Conservation (phyloP, 2,888 invertebrate species). For the Lamellibrachia satsuma region DNA sequence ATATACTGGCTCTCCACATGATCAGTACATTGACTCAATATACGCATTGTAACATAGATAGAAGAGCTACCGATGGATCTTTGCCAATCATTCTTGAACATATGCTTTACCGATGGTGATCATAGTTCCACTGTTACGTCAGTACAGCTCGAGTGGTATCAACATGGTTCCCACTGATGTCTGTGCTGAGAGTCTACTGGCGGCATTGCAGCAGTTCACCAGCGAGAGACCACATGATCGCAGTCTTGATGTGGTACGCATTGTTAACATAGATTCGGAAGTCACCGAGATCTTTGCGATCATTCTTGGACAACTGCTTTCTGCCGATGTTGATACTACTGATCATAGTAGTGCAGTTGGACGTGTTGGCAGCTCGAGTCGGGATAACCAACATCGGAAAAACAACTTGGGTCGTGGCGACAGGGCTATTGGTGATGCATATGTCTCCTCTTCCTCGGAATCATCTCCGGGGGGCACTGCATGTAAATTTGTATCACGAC, state of each 20-base stretch:
- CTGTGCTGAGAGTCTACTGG: not conserved
- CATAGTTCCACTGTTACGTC: too few species aligned
- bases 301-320: not conserved
- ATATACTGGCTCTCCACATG: too few species aligned
- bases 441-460: not conserved
- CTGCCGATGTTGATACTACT: not conserved
- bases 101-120: too few species aligned
- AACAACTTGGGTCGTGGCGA: too few species aligned
- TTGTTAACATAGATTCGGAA: not conserved
- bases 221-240: not conserved
- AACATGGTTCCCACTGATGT: not conserved
- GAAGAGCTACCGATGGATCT: too few species aligned
- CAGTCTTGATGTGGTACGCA: not conserved
- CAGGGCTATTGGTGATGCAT: not conserved
- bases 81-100: too few species aligned
- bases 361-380: not conserved
- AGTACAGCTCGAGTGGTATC: too few species aligned
- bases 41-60: too few species aligned
- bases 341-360: not conserved
- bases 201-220: not conserved
- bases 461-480: not conserved
- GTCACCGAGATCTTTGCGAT: not conserved
- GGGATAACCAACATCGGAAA: not conserved
- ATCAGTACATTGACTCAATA: too few species aligned
- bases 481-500: not conserved